Evolutionary conservation across 2,888 invertebrate species (phyloP), one percentile per base, ranked within the genome.

Genomic region (Camptogramma bilineatum): DNA sequence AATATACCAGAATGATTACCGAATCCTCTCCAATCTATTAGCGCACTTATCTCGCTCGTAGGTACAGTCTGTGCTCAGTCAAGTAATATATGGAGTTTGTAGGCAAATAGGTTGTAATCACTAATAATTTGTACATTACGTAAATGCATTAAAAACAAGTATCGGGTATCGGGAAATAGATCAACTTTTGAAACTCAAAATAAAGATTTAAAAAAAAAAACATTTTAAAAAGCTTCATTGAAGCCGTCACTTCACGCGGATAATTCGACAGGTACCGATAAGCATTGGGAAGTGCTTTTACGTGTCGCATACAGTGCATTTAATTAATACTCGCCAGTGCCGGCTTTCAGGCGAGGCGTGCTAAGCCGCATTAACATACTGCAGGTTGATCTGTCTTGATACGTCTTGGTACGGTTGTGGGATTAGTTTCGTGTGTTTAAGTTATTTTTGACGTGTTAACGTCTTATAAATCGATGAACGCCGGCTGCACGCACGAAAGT

Each of bases 261-360:
- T 73, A 68, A 73, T 63, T 71, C 65, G 69, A 71, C 69, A 70
- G 68, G 68, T 68, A 57, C 28, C 62, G 66, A 72, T 70, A 68
- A 70, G 64, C 66, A 68, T 64, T 59, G 63, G 59, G 67, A 71
- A 73, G 72, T 72, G 71, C 72, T 71, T 72, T 72, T 62, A 66
- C 71, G 66, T 70, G 72, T 70, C 66, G 63, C 71, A 60, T 71
- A 68, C 70, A 68, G 64, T 70, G 69, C 72, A 72, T 73, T 73
- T 72, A 73, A 73, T 73, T 73, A 73, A 73, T 72, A 68, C 71
- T 64, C 57, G 64, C 70, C 66, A 53, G 59, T 66, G 66, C 62
- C 67, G 54, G 71, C 64, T 71, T 72, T 71, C 69, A 61, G 62
- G 46, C 64, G 62, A 61, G 56, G 65, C 69, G 61, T 63, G 57